Evolutionary conservation across 2,888 invertebrate genomes (phyloP).

Genomic region (Apodemia hepburni): DNA sequence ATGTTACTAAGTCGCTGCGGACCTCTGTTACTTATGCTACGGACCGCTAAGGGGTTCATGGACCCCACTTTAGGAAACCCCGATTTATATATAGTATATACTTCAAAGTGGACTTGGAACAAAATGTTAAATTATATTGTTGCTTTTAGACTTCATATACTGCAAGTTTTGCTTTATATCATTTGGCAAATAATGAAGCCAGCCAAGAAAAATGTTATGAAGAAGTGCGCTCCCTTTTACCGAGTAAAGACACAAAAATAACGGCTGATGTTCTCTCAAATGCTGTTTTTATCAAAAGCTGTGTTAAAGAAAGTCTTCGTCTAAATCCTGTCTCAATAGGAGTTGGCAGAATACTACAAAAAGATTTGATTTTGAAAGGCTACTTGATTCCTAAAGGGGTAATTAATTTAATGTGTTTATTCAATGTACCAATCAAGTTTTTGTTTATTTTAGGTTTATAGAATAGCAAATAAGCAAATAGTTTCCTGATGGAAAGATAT

Average conservation of each 20-base stretch:
- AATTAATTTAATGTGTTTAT: slow-evolving; percentile 43
- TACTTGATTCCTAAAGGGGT: slow-evolving; percentile 89
- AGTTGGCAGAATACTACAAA: slow-evolving; percentile 86
- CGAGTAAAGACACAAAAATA: slow-evolving; percentile 66
- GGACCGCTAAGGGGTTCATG: no score
- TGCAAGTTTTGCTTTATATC: slow-evolving; percentile 88
- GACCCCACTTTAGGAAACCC: no score
- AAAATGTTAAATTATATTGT: no score
- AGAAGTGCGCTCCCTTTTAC: slow-evolving; percentile 82
- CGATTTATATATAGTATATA: no score
- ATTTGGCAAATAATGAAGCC: slow-evolving; percentile 84
- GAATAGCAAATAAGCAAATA: no score
- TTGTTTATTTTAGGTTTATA: no score
- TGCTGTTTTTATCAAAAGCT: slow-evolving; percentile 87
- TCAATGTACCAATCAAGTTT: no score
- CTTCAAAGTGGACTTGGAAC: no score
- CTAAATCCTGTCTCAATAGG: slow-evolving; percentile 92
- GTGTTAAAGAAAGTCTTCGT: slow-evolving; percentile 91
- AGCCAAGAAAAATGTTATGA: slow-evolving; percentile 84
- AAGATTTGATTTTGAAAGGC: slow-evolving; percentile 85
- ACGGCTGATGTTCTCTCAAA: slow-evolving; percentile 79
- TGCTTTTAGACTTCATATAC: slow-evolving; percentile 77
- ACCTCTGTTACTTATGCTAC: no score
- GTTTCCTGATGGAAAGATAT: no score
- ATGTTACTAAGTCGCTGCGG: no score